phyloP scores from a whole-genome alignment of 2,888 invertebrate genomes.

The Drosophila helvetica region DNA sequence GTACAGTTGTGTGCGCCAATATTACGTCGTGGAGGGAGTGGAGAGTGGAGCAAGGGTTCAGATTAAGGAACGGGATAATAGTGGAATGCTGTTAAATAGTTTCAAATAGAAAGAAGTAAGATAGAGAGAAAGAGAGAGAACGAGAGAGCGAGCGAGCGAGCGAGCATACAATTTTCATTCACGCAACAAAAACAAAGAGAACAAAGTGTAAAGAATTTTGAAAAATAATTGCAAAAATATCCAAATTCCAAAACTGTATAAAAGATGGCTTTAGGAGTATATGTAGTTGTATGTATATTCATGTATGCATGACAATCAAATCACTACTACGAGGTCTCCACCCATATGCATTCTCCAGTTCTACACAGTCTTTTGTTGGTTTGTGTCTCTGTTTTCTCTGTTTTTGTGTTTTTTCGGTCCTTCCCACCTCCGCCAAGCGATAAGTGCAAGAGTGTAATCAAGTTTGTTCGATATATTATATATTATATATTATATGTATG shows the following conservation, averaged over 20 bases:
- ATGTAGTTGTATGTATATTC: not conserved
- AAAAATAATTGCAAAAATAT: constrained; percentile 15
- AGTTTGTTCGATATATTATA: constrained; percentile 24
- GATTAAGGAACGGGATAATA: not conserved
- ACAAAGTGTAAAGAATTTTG: constrained; percentile 28
- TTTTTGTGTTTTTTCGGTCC: constrained; percentile 7
- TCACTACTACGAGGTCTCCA: constrained; percentile 7
- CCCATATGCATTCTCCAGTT: constrained; percentile 24
- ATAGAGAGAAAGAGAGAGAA: constrained; percentile 7
- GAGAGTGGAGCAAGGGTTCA: not conserved
- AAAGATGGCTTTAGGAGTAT: not conserved
- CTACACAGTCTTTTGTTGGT: constrained; percentile 15
- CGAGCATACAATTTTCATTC: constrained; percentile 30
- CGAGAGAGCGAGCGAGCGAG: constrained; percentile 20
- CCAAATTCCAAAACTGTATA: constrained; percentile 17
- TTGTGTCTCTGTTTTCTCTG: constrained; percentile 13
- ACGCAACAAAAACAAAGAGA: constrained; percentile 10
- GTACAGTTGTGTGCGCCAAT: constrained; percentile 9
- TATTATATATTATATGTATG: not conserved
- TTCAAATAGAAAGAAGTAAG: not conserved
- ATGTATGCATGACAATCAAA: constrained; percentile 8
- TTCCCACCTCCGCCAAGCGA: not conserved
- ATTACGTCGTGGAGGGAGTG: not conserved
- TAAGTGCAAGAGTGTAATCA: constrained; percentile 24
- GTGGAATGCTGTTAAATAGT: not conserved